Percentiles rank a stretch among this genome's conserved stretches.
Conservation (phyloP, 2,113 vertebrate genomes). For the human (Homo sapiens) region DNA sequence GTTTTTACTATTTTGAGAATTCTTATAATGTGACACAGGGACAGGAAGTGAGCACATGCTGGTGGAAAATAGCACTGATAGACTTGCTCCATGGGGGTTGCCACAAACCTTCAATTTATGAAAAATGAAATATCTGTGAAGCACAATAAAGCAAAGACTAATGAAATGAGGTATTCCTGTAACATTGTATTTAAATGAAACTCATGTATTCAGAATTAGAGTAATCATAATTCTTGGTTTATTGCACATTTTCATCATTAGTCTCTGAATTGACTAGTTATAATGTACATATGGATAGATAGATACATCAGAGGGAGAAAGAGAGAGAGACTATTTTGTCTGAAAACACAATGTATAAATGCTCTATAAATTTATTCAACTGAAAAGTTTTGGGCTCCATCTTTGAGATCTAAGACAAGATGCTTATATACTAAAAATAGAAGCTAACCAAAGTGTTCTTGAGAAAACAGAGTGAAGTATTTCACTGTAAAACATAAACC, state of each 20-base stretch:
- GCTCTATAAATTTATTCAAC: neutral
- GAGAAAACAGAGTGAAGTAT: neutral
- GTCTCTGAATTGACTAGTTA: neutral
- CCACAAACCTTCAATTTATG: neutral
- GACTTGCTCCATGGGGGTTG: neutral
- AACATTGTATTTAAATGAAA: neutral
- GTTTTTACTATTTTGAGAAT: neutral
- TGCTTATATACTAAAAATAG: neutral
- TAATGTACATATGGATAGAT: neutral
- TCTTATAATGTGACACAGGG: neutral
- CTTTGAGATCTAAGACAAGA: neutral
- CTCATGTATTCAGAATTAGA: neutral
- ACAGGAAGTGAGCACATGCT: neutral
- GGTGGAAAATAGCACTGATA: neutral
- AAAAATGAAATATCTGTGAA: neutral
- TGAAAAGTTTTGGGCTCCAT: neutral
- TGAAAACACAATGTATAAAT: neutral
- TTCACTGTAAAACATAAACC: conserved; percentile 17
- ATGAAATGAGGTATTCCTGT: neutral
- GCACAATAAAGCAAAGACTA: neutral
- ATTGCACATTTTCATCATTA: neutral
- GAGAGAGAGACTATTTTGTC: neutral
- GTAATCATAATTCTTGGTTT: neutral
- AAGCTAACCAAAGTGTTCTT: neutral
- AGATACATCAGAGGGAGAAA: neutral